Percentiles rank a stretch among this genome's conserved stretches.
Conservation (phyloP, 2,888 invertebrate species). For the Orchestes rusci region DNA sequence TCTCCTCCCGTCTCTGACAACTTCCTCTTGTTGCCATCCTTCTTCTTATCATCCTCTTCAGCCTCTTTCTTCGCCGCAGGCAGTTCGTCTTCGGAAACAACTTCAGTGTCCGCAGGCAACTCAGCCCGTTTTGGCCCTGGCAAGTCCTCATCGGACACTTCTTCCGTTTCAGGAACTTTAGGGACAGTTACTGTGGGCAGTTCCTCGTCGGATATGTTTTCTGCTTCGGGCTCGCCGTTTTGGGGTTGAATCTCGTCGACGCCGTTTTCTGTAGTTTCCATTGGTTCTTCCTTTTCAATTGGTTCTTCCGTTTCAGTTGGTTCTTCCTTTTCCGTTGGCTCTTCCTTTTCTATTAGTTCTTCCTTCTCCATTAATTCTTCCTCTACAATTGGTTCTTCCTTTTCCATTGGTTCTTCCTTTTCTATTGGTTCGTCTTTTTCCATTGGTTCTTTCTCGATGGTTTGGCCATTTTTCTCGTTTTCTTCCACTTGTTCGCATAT, state of each 20-base stretch:
- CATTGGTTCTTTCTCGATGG: too few species aligned
- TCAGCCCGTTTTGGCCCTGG: conserved; percentile 67
- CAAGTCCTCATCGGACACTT: conserved; percentile 70
- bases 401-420: too few species aligned
- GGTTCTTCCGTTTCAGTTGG: too few species aligned
- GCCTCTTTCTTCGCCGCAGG: conserved; percentile 48
- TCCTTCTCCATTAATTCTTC: too few species aligned
- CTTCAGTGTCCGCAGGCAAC: conserved; percentile 62
- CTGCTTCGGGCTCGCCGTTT: conserved; percentile 52
- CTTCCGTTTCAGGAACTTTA: conserved; percentile 71
- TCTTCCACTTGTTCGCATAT: too few species aligned
- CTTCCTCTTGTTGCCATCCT: conserved; percentile 51
- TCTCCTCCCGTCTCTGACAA: conserved; percentile 53
- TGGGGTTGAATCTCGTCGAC: background rate
- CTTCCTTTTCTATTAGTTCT: too few species aligned
- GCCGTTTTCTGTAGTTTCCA: too few species aligned
- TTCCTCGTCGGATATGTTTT: conserved; percentile 81
- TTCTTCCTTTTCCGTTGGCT: too few species aligned
- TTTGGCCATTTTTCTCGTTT: too few species aligned
- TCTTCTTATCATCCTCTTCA: conserved; percentile 33
- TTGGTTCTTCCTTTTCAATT: too few species aligned
- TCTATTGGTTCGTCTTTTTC: too few species aligned
- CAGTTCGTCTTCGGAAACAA: conserved; percentile 74
- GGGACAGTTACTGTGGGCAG: conserved; percentile 64
- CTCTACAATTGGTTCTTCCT: too few species aligned